Evolutionary conservation across 2,888 invertebrate genomes (phyloP).

Genomic region (Trachelus tabidus): DNA sequence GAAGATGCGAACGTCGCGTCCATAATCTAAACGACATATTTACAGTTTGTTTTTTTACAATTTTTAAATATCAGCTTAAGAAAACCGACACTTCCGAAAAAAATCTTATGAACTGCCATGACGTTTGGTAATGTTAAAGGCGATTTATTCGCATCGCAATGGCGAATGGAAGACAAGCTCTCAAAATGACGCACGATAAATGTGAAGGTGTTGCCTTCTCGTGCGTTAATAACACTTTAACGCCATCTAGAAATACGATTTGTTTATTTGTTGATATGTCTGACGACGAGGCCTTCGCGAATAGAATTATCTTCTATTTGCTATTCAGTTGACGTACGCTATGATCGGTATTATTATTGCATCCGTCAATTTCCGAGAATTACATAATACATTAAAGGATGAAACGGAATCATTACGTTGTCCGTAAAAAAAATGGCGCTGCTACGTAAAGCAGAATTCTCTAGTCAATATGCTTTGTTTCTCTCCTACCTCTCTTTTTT

Average conservation of each 20-base stretch:
- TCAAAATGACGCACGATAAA: background rate
- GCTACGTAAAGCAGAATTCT: background rate
- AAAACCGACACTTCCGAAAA: background rate
- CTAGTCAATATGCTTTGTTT: background rate
- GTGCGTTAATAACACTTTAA: background rate
- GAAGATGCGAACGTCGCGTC: background rate
- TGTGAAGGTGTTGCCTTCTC: background rate
- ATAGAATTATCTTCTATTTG: background rate
- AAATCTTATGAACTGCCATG: slow-evolving; percentile 46
- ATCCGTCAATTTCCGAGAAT: background rate
- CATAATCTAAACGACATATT: background rate
- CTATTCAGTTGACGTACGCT: background rate
- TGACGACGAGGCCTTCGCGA: background rate
- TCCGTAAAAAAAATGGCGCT: background rate
- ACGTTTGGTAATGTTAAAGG: slow-evolving; percentile 55
- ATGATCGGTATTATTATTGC: background rate
- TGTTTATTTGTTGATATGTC: background rate
- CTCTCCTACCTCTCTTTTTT: background rate
- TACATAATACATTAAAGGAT: background rate
- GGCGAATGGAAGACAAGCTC: background rate
- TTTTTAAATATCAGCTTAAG: background rate
- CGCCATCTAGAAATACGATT: background rate
- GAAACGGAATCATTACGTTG: background rate
- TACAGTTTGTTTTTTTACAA: background rate
- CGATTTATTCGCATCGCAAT: background rate